These are phyloP conservation scores for Siniperca knerii DNA, from an alignment of 2,113 vertebrate genomes.

Conservation along the genomic window DNA sequence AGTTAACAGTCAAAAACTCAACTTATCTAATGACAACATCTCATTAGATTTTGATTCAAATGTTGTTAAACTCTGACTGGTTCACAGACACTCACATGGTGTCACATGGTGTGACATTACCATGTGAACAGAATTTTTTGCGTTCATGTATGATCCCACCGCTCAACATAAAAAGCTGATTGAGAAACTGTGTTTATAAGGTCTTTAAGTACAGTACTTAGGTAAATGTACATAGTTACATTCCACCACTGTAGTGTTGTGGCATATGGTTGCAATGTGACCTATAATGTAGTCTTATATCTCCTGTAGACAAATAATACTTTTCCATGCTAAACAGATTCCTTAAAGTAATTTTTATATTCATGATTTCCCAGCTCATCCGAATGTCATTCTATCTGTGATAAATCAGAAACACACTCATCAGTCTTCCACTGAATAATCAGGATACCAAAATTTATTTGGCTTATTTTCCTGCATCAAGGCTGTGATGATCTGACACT, in stretches of 20 bases:
- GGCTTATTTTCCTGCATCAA: neutral
- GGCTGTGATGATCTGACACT: neutral
- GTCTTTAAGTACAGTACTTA: too few relatives aligned
- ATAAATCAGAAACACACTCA: neutral
- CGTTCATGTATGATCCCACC: neutral
- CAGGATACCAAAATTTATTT: neutral
- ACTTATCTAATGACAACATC: neutral
- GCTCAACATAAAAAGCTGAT: too few relatives aligned
- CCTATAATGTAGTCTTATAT: too few relatives aligned
- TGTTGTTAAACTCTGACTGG: neutral
- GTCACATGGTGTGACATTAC: neutral
- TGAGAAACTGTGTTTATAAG: too few relatives aligned
- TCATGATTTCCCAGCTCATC: neutral
- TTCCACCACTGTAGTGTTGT: too few relatives aligned
- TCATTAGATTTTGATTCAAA: neutral
- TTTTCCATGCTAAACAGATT: too few relatives aligned
- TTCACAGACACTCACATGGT: too few relatives aligned
- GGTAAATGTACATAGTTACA: too few relatives aligned
- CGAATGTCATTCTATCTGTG: neutral
- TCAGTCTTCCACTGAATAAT: constrained; percentile 13
- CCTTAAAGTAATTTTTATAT: too few relatives aligned
- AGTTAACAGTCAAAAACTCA: neutral
- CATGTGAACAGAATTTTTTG: neutral
- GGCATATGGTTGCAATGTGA: too few relatives aligned
- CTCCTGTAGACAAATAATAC: too few relatives aligned